Evolutionary conservation across 2,113 vertebrate species (phyloP).

Genomic region (Oryzias celebensis): DNA sequence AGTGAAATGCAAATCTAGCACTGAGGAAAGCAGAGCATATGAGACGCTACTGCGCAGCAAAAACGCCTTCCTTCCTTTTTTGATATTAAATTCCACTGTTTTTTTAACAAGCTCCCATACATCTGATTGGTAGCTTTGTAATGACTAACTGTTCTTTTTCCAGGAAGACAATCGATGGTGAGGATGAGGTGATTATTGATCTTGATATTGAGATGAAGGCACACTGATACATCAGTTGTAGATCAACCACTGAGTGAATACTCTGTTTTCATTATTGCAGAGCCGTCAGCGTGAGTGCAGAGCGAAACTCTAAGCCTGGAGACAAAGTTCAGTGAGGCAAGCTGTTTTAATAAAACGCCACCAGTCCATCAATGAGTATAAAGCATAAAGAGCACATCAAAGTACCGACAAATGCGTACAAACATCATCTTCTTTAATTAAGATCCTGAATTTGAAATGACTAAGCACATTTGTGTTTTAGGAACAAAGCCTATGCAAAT

Average conservation of each 20-base stretch:
- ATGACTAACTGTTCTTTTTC: conserved; percentile 48
- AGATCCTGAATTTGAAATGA: conserved; percentile 36
- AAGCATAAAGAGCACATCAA: conserved; percentile 49
- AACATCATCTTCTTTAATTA: conserved; percentile 43
- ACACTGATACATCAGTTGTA: conserved; percentile 30
- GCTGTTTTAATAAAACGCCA: conserved; percentile 40
- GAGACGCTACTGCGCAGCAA: not conserved
- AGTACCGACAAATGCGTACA: conserved; percentile 45
- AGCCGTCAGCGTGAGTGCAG: conserved; percentile 4
- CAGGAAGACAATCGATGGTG: conserved; percentile 49
- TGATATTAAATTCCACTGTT: conserved; percentile 8
- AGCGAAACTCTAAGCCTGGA: conserved; percentile 14
- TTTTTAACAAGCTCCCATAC: not conserved
- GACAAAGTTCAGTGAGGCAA: conserved; percentile 28
- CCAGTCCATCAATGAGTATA: conserved; percentile 45
- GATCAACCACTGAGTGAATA: conserved; percentile 57
- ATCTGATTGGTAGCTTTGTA: conserved; percentile 27
- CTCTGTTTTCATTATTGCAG: conserved; percentile 2
- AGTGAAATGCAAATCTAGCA: too few relatives aligned
- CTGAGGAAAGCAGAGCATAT: not conserved
- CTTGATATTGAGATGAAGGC: conserved; percentile 53
- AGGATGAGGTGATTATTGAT: conserved; percentile 54
- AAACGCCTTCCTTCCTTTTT: conserved; percentile 9
- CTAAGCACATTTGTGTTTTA: conserved; percentile 6
- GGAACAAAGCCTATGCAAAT: conserved; percentile 39